A percentile compares a stretch with the other conserved stretches of the same genome.
phyloP scores from a whole-genome alignment of 2,113 vertebrate species.

The Neodontobutis hainanensis region DNA sequence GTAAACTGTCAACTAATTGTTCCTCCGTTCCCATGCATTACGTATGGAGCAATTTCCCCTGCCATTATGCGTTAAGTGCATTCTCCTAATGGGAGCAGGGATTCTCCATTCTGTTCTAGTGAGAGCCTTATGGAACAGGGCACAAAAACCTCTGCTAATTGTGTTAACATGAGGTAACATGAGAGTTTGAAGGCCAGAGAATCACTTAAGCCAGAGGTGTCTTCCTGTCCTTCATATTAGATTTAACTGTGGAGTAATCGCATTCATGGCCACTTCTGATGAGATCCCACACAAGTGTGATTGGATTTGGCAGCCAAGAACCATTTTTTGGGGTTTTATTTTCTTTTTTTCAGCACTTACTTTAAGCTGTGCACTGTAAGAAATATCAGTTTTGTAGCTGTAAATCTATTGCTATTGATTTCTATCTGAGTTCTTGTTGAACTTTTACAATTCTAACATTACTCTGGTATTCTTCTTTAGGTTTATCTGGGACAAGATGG shows the following conservation, averaged over 20 bases:
- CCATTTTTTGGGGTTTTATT: slow-evolving; percentile 16
- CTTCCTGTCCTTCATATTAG: slow-evolving; percentile 72
- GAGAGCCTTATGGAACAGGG: slow-evolving; percentile 28
- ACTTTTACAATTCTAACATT: slow-evolving; percentile 5
- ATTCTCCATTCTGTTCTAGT: slow-evolving; percentile 36
- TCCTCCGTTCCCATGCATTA: slow-evolving; percentile 9
- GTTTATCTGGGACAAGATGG: slow-evolving; percentile 84
- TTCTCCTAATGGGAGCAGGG: slow-evolving; percentile 49
- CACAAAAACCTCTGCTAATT: slow-evolving; percentile 59
- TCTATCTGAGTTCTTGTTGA: not conserved
- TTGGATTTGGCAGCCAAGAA: slow-evolving; percentile 58
- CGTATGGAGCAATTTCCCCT: slow-evolving; percentile 12
- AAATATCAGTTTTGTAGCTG: slow-evolving; percentile 1
- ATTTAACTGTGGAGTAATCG: slow-evolving; percentile 72
- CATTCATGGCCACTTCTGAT: slow-evolving; percentile 69
- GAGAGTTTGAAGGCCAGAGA: slow-evolving; percentile 67
- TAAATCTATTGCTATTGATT: slow-evolving; percentile 1
- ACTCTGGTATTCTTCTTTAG: slow-evolving; percentile 62
- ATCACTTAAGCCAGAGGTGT: slow-evolving; percentile 73
- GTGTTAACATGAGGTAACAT: slow-evolving; percentile 69
- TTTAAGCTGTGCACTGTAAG: slow-evolving; percentile 15
- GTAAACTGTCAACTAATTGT: slow-evolving; percentile 12
- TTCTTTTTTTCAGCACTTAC: slow-evolving; percentile 12
- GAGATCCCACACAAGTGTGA: slow-evolving; percentile 55
- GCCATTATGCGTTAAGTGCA: slow-evolving; percentile 51